Evolutionary conservation across 2,888 invertebrate species (phyloP), one percentile per base, ranked within the genome.

Genomic region (Sericinus montela): DNA sequence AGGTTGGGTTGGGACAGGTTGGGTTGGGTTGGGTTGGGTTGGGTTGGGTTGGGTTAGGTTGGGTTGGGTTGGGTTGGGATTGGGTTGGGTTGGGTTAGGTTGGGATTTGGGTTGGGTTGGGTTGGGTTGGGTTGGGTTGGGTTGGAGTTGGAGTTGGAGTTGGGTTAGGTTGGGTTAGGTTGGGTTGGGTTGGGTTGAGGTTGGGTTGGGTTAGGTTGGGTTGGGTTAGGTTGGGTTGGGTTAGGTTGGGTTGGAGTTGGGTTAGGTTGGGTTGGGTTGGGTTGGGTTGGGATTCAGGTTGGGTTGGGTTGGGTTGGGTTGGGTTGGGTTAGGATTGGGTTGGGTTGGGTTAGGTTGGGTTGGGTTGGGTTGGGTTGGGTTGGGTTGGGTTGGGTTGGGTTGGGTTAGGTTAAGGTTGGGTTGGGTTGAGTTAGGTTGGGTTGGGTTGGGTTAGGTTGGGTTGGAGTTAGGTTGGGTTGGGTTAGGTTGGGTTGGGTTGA

Each of bases 171-270:
- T 11, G 38, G 38, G 19, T 38, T 23, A 23, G 38, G 4, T 38
- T 4, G 32, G 32, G 5, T 32, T 7, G 32, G 32, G 6, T 32
- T 4, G 32, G 11, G 3, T 9, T 45, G 54, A 51, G 51, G n/a
- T n/a, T n/a, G n/a, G n/a, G n/a, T n/a, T n/a, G n/a, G n/a, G n/a
- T n/a, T n/a, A n/a, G n/a, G n/a, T 54, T 51, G 55, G 55, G 50
- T 52, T 51, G 55, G 52, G 52, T 52, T 51, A 48, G 52, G 52
- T 55, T 51, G 55, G 55, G 52, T 55, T 52, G 55, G 54, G 48
- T 54, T 44, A 47, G 54, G 49, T 55, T 50, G n/a, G n/a, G n/a
- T n/a, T n/a, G n/a, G n/a, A n/a, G n/a, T n/a, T n/a, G n/a, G n/a
- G n/a, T n/a, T n/a, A n/a, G n/a, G n/a, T n/a, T n/a, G n/a, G n/a